These are phyloP conservation scores for Rhabdophis nuchalis DNA, from an alignment of 2,797 vertebrate genomes.

Conservation along the genomic window DNA sequence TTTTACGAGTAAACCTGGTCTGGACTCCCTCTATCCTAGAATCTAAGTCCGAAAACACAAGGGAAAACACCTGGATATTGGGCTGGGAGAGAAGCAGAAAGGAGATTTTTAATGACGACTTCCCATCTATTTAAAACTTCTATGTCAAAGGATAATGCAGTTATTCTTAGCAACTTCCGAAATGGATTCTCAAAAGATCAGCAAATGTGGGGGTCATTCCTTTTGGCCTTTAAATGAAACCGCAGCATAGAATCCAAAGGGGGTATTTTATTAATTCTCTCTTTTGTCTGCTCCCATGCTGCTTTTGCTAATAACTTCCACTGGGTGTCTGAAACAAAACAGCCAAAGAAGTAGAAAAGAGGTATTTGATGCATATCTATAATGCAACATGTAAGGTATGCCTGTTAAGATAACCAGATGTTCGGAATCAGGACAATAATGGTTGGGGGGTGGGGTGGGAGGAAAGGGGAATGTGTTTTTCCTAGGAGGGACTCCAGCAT, in stretches of 20 bases:
- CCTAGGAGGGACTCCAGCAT: conserved; percentile 34
- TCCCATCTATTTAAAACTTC: neutral
- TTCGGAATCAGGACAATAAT: conserved; percentile 20
- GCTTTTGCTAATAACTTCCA: conserved; percentile 23
- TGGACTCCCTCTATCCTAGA: too few species aligned
- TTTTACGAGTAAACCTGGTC: too few species aligned
- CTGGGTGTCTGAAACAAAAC: conserved; percentile 33
- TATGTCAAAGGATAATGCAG: conserved; percentile 17
- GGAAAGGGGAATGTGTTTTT: conserved; percentile 9
- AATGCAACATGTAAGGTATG: conserved; percentile 45
- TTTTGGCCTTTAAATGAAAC: conserved; percentile 22
- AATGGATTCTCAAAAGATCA: conserved; percentile 17
- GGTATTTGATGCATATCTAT: conserved; percentile 15
- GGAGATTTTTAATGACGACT: neutral
- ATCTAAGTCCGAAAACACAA: neutral
- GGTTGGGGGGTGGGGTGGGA: neutral
- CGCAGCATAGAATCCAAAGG: conserved; percentile 11
- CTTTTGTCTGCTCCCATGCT: conserved; percentile 18
- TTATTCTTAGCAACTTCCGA: conserved; percentile 17
- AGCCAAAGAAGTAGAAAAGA: conserved; percentile 27
- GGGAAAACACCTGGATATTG: conserved; percentile 6
- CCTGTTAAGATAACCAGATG: conserved; percentile 47
- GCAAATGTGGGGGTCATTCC: neutral
- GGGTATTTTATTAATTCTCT: neutral
- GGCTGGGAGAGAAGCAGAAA: neutral